These are phyloP conservation scores for Biston betularia DNA, from an alignment of 2,888 invertebrate genomes.

Conservation along the genomic window DNA sequence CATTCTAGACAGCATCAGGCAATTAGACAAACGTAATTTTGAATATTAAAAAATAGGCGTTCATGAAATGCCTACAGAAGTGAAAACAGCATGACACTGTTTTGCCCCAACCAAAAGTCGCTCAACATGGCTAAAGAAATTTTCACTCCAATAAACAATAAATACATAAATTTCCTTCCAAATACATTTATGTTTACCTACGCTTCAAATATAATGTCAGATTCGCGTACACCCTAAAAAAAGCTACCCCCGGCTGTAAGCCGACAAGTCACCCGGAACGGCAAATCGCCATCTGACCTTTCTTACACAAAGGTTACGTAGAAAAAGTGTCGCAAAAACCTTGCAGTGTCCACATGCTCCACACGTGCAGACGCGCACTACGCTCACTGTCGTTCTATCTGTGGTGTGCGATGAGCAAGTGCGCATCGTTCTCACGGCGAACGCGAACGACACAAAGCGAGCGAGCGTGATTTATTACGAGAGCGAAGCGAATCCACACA, in stretches of 20 bases:
- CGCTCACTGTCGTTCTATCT: background rate
- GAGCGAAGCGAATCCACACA: no score
- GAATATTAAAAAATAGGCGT: no score
- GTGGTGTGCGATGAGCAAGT: constrained; percentile 58
- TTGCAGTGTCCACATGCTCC: constrained; percentile 52
- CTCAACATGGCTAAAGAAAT: no score
- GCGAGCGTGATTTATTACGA: no score
- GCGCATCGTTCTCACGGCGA: constrained; percentile 68
- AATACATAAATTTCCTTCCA: background rate
- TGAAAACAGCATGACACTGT: no score
- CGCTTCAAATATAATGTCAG: background rate
- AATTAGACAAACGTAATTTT: no score
- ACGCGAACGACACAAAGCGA: constrained; percentile 49
- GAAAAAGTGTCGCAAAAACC: constrained; percentile 45
- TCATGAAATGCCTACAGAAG: no score
- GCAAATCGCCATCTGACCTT: constrained; percentile 46
- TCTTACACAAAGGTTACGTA: constrained; percentile 35
- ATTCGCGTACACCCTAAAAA: constrained; percentile 10
- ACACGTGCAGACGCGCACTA: constrained; percentile 41
- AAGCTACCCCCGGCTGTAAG: constrained; percentile 9
- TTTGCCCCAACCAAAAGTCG: no score
- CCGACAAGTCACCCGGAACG: constrained; percentile 37
- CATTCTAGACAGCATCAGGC: no score
- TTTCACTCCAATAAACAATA: no score
- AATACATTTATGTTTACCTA: background rate